Base-by-base conservation (phyloP, 1,140 invertebrate genomes). In the Drosophila trapezifrons region DNA sequence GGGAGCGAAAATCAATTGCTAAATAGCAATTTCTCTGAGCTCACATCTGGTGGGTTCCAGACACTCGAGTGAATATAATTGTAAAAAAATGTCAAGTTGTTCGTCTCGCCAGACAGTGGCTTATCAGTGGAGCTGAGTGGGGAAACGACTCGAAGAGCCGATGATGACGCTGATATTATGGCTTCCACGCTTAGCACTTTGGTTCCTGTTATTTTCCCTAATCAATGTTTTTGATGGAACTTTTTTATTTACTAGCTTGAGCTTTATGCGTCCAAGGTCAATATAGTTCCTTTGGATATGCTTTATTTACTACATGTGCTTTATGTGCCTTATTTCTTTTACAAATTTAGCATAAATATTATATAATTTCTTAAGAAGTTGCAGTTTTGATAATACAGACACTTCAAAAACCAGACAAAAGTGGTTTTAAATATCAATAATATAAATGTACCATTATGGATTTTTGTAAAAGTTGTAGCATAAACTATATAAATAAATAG, bases 111-210 rank as follows among this genome's bases (percentile, higher is more conserved):
- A 32, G 56, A 67, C 46, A 43, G 27, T 25, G 18, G 32, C 76
- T 83, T 83, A 83, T 83, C 76, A 80, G 76, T 52, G 42, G 18
- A 46, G 27, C 55, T 54, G 37, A 37, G 25, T 35, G 45, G 73
- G 40, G 43, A 43, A 25, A 35, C 51, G 62, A 22, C 54, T 59
- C 55, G 76, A 49, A 45, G 60, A 55, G 54, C 47, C 69, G 71
- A 58, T 70, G 32, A 17, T 45, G 32, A 17, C 45, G 35, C 15
- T 64, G 38, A 46, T 73, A 43, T 32, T 79, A 76, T 58, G 75
- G 63, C 75, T 78, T 82, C 69, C 74, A 32, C 47, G 49, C 22
- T 64, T 54, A 29, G 29, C 40, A 37, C 4, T 51, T 43, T 46
- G 56, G 47, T 18, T 13, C 17, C 32, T 46, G 17, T 57, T 17